Conservation (phyloP, 2,113 vertebrate species). For the Rhagologus leucostigma region DNA sequence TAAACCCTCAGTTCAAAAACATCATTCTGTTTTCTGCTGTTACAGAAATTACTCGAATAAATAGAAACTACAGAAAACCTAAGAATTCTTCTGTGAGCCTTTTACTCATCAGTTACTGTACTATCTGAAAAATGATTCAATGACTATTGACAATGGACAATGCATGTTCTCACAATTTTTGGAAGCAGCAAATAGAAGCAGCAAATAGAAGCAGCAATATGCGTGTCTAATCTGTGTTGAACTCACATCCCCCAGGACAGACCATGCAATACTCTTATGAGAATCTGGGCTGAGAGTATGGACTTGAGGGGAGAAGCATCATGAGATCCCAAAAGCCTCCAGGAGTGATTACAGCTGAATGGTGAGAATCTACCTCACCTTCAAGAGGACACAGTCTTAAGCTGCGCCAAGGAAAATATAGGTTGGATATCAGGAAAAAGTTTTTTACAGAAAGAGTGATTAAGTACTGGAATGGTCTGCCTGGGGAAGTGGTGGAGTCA, state of each 20-base stretch:
- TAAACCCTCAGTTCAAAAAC: neutral
- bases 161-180: accelerated
- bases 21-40: neutral
- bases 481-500: too few species aligned
- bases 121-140: neutral
- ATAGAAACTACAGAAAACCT: neutral
- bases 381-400: too few species aligned
- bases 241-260: neutral
- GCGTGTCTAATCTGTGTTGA: accelerated
- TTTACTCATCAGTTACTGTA: neutral
- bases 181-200: neutral
- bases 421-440: too few species aligned
- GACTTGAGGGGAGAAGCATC: neutral
- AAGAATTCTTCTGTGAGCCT: neutral
- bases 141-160: neutral
- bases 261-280: accelerated
- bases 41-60: neutral
- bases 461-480: too few species aligned
- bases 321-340: accelerated
- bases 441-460: too few species aligned
- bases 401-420: too few species aligned
- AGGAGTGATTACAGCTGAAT: neutral
- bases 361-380: neutral
- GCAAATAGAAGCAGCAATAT: too few species aligned
- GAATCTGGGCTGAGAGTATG: too few species aligned